These are phyloP conservation scores for Conus betulinus DNA, from an alignment of 1,140 invertebrate species.

Conservation along the genomic window DNA sequence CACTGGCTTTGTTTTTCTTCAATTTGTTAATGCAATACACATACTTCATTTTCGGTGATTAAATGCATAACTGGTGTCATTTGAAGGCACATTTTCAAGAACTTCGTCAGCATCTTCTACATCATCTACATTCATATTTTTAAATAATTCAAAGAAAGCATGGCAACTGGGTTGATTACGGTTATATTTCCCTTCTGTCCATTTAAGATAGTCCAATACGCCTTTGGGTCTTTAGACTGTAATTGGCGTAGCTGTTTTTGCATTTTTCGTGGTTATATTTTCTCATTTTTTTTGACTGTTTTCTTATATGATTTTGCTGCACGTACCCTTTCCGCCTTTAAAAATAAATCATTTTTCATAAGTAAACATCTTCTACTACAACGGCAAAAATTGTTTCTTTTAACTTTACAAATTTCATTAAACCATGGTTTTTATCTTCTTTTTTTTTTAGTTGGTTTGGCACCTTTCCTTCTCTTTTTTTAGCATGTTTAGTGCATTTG, in stretches of 20 bases:
- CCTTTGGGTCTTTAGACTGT: neutral
- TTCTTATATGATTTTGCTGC: conserved; percentile 5
- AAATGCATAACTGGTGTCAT: neutral
- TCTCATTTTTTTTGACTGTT: neutral
- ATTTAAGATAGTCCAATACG: conserved; percentile 2
- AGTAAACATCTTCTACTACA: neutral
- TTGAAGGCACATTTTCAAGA: neutral
- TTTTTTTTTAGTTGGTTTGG: neutral
- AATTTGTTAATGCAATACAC: neutral
- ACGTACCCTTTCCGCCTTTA: neutral
- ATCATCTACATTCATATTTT: neutral
- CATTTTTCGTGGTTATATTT: neutral
- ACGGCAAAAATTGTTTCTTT: neutral
- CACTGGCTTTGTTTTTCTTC: neutral
- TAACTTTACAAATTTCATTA: neutral
- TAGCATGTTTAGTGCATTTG: neutral
- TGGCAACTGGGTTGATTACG: neutral
- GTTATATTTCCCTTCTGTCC: neutral
- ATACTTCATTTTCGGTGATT: neutral
- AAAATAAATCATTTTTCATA: no score
- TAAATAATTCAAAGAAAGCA: neutral
- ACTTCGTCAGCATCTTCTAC: neutral
- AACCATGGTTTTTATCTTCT: neutral
- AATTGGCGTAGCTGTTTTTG: neutral
- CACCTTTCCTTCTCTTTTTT: neutral